Evolutionary conservation across 2,888 invertebrate genomes (phyloP), one percentile per base, ranked within the genome.

Genomic region (Arctia plantaginis): DNA sequence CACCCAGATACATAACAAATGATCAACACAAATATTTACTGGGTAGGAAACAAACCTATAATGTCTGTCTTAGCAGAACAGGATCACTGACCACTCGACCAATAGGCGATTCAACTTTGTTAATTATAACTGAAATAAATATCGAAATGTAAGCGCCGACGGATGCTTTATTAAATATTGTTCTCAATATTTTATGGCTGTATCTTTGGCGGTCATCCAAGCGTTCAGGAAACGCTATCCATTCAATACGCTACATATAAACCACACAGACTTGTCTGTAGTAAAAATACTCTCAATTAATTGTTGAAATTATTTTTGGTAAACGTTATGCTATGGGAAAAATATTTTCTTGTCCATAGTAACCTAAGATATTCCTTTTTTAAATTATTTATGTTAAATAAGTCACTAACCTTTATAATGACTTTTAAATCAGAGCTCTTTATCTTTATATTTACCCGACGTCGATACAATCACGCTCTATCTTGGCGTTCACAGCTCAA

Each of bases 171-270:
- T 84, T 77, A 78, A 73, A 84, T 79, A 82, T 73, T 78, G 78
- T 79, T 69, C 62, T 71, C 47, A 73, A 79, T 84, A 82, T 75
- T 78, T 82, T 76, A 84, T 77, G 72, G 74, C 18, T 10, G 62
- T 20, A 51, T 73, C 66, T 77, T 84, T 83, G 83, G 85, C 80
- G 27, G 67, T 64, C 66, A 76, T 80, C 85, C 83, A 83, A 83
- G 64, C 69, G 59, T n/a, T n/a, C 39, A 20, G 71, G 77, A 78
- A 82, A 78, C 74, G 74, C 73, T 41, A 2, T n/a, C 77, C 39
- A 84, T 80, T 74, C 74, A 77, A 55, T 59, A 27, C 15, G 12
- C 73, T 76, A 76, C n/a, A n/a, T 55, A 7, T 12, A 55, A 12
- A 55, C 23, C 3, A 55, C n/a, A 55, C 55, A 55, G 55, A 20